Conservation (phyloP, 2,113 vertebrate genomes). For the Pungitius pungitius region DNA sequence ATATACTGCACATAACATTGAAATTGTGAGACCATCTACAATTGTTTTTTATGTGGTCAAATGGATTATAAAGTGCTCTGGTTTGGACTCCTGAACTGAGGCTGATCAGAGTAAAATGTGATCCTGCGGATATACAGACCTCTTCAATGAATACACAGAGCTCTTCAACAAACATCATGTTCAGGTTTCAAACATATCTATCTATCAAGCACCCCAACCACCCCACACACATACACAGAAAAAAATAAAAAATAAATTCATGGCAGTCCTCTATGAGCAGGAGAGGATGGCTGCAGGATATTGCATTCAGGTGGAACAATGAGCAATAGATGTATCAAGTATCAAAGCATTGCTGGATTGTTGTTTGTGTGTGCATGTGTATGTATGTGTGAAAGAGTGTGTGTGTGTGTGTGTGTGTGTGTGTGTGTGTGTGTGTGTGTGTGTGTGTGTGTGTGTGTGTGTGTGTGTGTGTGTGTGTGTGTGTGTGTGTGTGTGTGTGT, state of each 20-base stretch:
- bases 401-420: constrained; percentile 3
- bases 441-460: constrained; percentile 27
- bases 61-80: constrained; percentile 18
- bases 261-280: constrained; percentile 39
- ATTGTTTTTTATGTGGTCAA: constrained; percentile 12
- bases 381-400: no score
- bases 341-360: constrained; percentile 68
- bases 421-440: constrained; percentile 16
- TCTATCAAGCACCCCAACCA: constrained; percentile 39
- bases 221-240: not conserved
- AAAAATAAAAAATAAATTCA: constrained; percentile 2
- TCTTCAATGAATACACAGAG: constrained; percentile 54
- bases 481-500: constrained; percentile 18
- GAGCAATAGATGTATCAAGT: constrained; percentile 72
- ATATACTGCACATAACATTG: no score
- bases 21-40: not conserved
- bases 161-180: constrained; percentile 47
- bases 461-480: no score
- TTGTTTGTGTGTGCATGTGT: constrained; percentile 6
- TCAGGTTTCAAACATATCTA: constrained; percentile 52
- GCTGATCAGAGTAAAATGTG: constrained; percentile 42
- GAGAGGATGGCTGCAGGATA: constrained; percentile 47
- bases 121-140: constrained; percentile 48
- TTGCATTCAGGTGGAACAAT: constrained; percentile 72
- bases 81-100: constrained; percentile 34